Evolutionary conservation across 2,797 vertebrate species (phyloP), one percentile per base, ranked within the genome.

Genomic region (Anas georgica): DNA sequence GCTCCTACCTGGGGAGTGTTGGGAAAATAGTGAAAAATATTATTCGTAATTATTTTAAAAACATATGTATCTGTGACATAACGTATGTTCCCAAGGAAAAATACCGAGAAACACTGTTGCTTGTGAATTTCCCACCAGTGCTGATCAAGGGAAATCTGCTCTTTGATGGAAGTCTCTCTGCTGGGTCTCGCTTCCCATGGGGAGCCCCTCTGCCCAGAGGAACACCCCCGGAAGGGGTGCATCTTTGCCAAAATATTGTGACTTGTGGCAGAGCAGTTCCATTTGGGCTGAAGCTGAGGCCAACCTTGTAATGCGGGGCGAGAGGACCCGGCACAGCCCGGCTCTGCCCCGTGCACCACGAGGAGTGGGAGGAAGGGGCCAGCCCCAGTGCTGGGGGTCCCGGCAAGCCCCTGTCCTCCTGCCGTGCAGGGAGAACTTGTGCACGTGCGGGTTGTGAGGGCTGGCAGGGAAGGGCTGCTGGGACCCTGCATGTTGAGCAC

Each of bases 401-500:
- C 1, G 5, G 50, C 52, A 29, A 29, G 52, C 52, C 52, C 52
- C 52, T 17, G 52, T 29, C 7, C 60, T 28, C 54, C 54, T 55
- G 54, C 60, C 9, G 12, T 20, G 60, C 60, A 29, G 28, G 26
- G 31, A 43, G 80, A 85, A 58, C 94, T 93, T 79, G 86, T 68
- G 58, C 88, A 73, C 33, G 54, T 81, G 66, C 63, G 70, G 80
- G 86, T 50, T 28, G 74, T 17, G 52, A 84, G 91, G 39, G 41
- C 18, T 39, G 79, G 55, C 62, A 81, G 89, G 84, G 73, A 81
- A 6, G 45, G 62, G 68, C 76, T 81, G 95, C 90, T 66, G 78
- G 77, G 94, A 91, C 85, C 68, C 86, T 50, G 9, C 21, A 79
- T 90, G 83, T 91, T 2, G 48, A 94, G 95, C 72, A 92, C 92